These are phyloP conservation scores for Paratilapia polleni DNA, from an alignment of 2,113 vertebrate species.

Conservation along the genomic window DNA sequence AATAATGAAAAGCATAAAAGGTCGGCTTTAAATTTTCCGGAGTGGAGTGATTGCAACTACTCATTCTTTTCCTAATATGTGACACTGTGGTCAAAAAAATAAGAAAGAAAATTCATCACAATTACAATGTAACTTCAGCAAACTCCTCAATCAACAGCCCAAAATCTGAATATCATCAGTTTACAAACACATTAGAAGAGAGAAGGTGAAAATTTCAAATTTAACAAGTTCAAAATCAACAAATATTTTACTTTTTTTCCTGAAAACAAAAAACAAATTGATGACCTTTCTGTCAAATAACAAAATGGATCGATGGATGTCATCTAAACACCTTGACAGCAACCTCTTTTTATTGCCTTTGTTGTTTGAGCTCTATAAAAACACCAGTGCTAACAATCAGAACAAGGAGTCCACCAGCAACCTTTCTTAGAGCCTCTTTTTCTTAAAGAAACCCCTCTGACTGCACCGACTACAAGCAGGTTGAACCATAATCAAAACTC, in stretches of 20 bases:
- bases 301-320: not conserved
- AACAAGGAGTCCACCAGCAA: not conserved
- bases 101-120: not conserved
- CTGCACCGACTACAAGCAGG: not conserved
- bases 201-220: not conserved
- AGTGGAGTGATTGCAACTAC: not conserved
- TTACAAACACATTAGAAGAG: not conserved
- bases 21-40: not conserved
- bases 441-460: not conserved
- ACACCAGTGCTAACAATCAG: not conserved
- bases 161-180: not conserved
- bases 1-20: not conserved
- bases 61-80: not conserved
- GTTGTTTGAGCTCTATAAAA: not conserved
- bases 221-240: not conserved
- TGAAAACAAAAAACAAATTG: not conserved
- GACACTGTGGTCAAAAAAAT: not conserved
- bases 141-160: no score
- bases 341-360: no score
- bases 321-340: not conserved
- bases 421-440: not conserved
- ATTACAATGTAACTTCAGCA: no score
- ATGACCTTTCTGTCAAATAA: not conserved
- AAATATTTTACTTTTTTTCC: not conserved
- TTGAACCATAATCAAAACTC: slow-evolving; percentile 29